Evolutionary conservation across 2,888 invertebrate species (phyloP), one percentile per base, ranked within the genome.

Genomic region (Conops quadrifasciatus): DNA sequence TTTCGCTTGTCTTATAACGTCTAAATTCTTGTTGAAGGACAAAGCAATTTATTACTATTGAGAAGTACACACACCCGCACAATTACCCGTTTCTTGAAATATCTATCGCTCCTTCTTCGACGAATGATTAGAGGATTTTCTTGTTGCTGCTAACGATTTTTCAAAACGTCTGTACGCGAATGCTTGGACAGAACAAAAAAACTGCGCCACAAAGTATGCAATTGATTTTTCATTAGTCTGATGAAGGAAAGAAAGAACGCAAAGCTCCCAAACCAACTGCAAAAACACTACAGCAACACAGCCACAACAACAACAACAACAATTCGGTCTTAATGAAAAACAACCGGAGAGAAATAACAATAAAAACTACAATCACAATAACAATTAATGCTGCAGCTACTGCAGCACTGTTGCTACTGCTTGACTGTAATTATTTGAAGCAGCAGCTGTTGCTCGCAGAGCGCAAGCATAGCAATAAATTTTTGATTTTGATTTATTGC

Each of bases 201-300:
- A 51, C 58, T 13, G 47, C 59, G 68, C 71, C 70, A 72, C 74
- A 75, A 75, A 74, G 67, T 71, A 72, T 72, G 70, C 77, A 74
- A 77, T 75, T 73, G 75, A 74, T 74, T 74, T 74, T 75, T 75
- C 74, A 75, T 73, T 74, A 74, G 58, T 19, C 47, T 24, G 56
- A 49, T 58, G 67, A 59, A 30, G 24, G 9, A 36, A 36, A 36
- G 9, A 36, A 9, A 36, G 36, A 36, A 36, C 4, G 36, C 5
- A 36, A 36, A 36, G 9, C 36, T 7, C 36, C 4, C 13, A 36
- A 36, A 36, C 19, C 28, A 5, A 28, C 30, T n/a, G 30, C 36
- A 36, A 19, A 19, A 19, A 28, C 11, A 28, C 3, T 11, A 19
- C 19, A n/a, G 7, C 26, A 11, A 13, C 7, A 30, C 15, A 15